These are phyloP conservation scores for Oxyura jamaicensis DNA, from an alignment of 2,113 vertebrate genomes.

Conservation along the genomic window DNA sequence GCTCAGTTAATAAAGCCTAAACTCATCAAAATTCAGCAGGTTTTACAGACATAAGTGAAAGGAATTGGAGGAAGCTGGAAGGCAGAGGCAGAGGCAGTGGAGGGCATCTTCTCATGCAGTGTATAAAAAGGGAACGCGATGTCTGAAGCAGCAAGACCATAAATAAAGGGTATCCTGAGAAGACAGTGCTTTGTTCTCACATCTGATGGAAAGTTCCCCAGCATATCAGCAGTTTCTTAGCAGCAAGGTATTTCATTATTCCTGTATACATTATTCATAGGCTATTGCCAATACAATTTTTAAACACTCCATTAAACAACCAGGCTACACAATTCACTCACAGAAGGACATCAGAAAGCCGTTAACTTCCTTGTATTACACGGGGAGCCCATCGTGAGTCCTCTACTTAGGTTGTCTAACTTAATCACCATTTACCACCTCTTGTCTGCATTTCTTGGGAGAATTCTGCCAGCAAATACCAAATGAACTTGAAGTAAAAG, in stretches of 20 bases:
- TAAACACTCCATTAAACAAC: slow-evolving; percentile 61
- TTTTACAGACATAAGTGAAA: neutral
- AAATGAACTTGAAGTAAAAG: slow-evolving; percentile 20
- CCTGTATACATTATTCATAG: slow-evolving; percentile 52
- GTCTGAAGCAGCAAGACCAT: neutral
- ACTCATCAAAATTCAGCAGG: neutral
- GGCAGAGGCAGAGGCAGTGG: neutral
- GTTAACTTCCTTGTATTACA: slow-evolving; percentile 49
- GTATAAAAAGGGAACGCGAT: neutral
- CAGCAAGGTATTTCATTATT: slow-evolving; percentile 29
- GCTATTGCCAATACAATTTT: slow-evolving; percentile 48
- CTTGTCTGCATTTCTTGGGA: slow-evolving; percentile 14
- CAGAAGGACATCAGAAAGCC: slow-evolving; percentile 41
- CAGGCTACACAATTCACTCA: slow-evolving; percentile 38
- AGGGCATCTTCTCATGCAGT: neutral
- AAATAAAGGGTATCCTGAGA: slow-evolving; percentile 46
- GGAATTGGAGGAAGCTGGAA: neutral
- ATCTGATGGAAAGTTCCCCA: slow-evolving; percentile 26
- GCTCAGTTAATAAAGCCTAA: neutral
- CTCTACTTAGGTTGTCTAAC: slow-evolving; percentile 24
- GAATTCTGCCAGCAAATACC: slow-evolving; percentile 18
- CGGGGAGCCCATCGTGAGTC: rapidly evolving
- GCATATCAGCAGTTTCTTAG: slow-evolving; percentile 35
- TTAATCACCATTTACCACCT: slow-evolving; percentile 35
- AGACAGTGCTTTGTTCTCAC: slow-evolving; percentile 13